Conservation (phyloP, 2,888 invertebrate species). For the Drosophila macrothrix region DNA sequence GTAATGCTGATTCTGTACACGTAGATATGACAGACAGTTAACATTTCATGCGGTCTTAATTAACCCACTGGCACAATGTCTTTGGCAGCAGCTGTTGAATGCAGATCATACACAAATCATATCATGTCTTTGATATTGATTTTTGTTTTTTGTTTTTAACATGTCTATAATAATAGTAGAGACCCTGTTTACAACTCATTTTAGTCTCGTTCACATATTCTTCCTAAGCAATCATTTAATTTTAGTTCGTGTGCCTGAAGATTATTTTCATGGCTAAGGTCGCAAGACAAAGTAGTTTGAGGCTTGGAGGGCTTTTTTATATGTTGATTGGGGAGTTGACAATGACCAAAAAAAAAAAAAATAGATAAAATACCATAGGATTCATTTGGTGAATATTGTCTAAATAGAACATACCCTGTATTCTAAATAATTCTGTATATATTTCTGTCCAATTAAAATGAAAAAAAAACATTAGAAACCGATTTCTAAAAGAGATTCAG, state of each 20-base stretch:
- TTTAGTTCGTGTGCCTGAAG: slow-evolving; percentile 39
- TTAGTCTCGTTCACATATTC: background rate
- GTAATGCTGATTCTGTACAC: slow-evolving; percentile 34
- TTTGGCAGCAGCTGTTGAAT: slow-evolving; percentile 18
- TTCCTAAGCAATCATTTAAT: slow-evolving; percentile 8
- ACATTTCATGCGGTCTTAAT: slow-evolving; percentile 12
- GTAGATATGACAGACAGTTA: slow-evolving; percentile 24
- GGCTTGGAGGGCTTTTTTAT: slow-evolving; percentile 46
- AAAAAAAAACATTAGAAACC: background rate
- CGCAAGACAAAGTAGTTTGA: slow-evolving; percentile 26
- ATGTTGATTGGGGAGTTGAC: slow-evolving; percentile 51
- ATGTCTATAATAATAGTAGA: background rate
- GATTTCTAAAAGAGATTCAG: background rate
- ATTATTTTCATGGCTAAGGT: slow-evolving; percentile 71
- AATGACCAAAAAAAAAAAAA: slow-evolving; percentile 7
- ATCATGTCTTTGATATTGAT: background rate
- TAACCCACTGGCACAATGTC: slow-evolving; percentile 30
- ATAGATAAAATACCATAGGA: background rate
- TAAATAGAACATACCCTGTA: slow-evolving; percentile 4
- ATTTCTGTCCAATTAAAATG: background rate
- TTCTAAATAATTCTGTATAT: background rate
- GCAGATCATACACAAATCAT: background rate
- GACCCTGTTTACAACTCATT: background rate
- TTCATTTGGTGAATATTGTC: background rate
- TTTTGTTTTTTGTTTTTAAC: background rate